A percentile compares a stretch with the other conserved stretches of the same genome.
These are phyloP conservation scores for Halocynthia aurantium DNA, from an alignment of 23 tunicate genomes.

Conservation along the genomic window DNA sequence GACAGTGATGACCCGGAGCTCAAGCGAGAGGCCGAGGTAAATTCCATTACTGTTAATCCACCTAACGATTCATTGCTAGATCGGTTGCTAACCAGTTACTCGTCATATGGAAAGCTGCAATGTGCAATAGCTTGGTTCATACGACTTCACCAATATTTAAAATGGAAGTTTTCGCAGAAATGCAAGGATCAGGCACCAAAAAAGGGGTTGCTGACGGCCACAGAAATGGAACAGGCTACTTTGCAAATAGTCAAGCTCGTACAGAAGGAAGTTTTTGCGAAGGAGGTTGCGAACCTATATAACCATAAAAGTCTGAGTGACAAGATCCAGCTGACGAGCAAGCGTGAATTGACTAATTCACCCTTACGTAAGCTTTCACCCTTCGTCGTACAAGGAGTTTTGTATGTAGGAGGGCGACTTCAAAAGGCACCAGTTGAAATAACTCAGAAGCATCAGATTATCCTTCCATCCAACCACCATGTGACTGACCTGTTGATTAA, in stretches of 20 bases:
- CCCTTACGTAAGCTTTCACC: conserved; percentile 2
- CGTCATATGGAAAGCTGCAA: too few species aligned
- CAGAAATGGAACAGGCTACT: conserved; percentile 22
- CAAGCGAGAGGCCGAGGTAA: too few species aligned
- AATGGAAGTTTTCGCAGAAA: too few species aligned
- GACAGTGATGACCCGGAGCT: too few species aligned
- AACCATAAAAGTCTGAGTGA: not conserved
- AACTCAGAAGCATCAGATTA: conserved; percentile 11
- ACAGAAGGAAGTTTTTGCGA: conserved; percentile 14
- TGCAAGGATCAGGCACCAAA: not conserved
- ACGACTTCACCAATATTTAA: too few species aligned
- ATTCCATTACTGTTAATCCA: too few species aligned
- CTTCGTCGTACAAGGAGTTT: conserved; percentile 7
- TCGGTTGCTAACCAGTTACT: too few species aligned
- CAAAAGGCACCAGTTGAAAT: not conserved
- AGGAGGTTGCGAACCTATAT: not conserved
- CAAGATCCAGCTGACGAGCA: not conserved
- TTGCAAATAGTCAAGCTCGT: conserved; percentile 17
- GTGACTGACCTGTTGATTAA: conserved; percentile 4
- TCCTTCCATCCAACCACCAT: not conserved
- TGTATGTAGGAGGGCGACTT: conserved; percentile 19
- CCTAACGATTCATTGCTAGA: too few species aligned
- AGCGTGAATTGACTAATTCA: not conserved
- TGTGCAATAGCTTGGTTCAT: too few species aligned
- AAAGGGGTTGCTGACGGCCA: not conserved